phyloP scores from a whole-genome alignment of 2,797 vertebrate genomes.

The Etheostoma nigrum region DNA sequence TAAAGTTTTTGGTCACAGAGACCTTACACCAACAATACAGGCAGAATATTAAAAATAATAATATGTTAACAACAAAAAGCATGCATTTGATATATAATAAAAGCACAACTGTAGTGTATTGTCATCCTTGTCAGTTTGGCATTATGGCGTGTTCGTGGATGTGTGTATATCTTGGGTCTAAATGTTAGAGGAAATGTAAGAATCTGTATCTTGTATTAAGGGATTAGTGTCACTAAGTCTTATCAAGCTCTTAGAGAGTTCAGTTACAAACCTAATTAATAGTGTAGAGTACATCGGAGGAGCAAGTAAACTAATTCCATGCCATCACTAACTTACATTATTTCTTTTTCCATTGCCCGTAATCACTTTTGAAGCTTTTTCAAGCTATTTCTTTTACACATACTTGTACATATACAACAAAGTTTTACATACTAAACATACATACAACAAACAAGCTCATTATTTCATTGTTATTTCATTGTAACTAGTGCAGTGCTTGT shows the following conservation, averaged over 20 bases:
- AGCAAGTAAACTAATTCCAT: slow-evolving; percentile 52
- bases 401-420: neutral
- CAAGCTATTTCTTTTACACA: neutral
- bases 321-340: slow-evolving; percentile 36
- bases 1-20: too few species aligned
- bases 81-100: neutral
- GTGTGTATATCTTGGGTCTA: slow-evolving; percentile 5
- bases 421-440: neutral
- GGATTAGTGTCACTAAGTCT: slow-evolving; percentile 59
- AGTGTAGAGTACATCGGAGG: slow-evolving; percentile 44
- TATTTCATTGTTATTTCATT: neutral
- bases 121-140: neutral
- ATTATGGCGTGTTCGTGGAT: neutral
- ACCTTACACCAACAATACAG: too few species aligned
- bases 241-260: slow-evolving; percentile 55
- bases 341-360: slow-evolving; percentile 37
- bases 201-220: slow-evolving; percentile 44
- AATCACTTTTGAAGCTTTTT: slow-evolving; percentile 16
- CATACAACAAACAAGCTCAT: neutral
- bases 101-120: neutral
- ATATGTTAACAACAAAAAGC: neutral
- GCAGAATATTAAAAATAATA: neutral
- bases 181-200: slow-evolving; percentile 51
- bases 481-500: too few species aligned
- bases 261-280: slow-evolving; percentile 65